phyloP scores from a whole-genome alignment of 2,797 vertebrate genomes.

The Tympanoctomys barrerae region DNA sequence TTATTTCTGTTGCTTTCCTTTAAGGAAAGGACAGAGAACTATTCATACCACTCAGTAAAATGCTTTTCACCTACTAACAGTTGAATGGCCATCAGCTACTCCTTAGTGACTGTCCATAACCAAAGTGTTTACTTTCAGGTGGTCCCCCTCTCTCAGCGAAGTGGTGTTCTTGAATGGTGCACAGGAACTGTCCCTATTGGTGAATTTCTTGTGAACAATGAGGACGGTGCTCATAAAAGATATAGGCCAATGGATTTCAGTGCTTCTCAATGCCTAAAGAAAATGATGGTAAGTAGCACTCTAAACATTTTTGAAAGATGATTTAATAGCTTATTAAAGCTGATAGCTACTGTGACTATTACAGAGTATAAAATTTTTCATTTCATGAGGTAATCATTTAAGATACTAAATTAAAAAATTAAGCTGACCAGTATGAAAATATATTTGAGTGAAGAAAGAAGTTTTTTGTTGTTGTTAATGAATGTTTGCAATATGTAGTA shows the following conservation, averaged over 20 bases:
- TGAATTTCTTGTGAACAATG: slow-evolving; percentile 93
- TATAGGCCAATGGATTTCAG: slow-evolving; percentile 94
- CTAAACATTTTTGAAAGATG: background rate
- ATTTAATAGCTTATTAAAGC: background rate
- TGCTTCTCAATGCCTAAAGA: slow-evolving; percentile 90
- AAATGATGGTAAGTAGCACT: slow-evolving; percentile 91
- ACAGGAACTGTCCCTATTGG: slow-evolving; percentile 96
- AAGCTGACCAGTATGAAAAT: background rate
- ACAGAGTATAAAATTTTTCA: background rate
- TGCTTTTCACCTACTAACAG: background rate
- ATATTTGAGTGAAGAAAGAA: background rate
- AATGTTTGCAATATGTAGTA: background rate
- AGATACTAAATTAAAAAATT: background rate
- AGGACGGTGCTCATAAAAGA: slow-evolving; percentile 94
- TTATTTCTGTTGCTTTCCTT: background rate
- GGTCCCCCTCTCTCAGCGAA: slow-evolving; percentile 97
- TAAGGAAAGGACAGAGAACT: background rate
- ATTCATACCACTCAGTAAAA: background rate
- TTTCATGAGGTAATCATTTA: slow-evolving; percentile 9
- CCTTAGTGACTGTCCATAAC: background rate
- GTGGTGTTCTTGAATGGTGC: slow-evolving; percentile 98
- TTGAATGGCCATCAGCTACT: background rate
- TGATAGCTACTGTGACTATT: background rate
- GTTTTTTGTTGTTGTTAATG: background rate
- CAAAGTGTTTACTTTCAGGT: slow-evolving; percentile 89